Conservation (phyloP, 2,797 vertebrate genomes). For the Danio tinwini region DNA sequence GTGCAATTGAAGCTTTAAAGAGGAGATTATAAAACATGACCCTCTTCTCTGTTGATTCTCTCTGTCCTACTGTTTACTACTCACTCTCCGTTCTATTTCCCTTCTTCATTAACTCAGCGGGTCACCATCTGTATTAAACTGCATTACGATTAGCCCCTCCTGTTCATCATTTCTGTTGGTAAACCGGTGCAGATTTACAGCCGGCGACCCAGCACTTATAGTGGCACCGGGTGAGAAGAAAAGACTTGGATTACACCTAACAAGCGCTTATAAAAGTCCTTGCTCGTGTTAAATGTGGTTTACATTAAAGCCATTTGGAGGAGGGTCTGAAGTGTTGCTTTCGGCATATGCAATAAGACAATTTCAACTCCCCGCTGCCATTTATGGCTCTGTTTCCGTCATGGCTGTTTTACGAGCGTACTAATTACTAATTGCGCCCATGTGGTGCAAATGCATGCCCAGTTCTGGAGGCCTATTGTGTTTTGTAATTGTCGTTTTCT, state of each 20-base stretch:
- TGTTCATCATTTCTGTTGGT: constrained; percentile 62
- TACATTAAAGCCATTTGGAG: constrained; percentile 57
- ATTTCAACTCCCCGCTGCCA: constrained; percentile 20
- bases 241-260: constrained; percentile 63
- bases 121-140: constrained; percentile 27
- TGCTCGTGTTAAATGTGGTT: constrained; percentile 56
- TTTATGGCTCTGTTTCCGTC: constrained; percentile 45
- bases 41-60: constrained; percentile 50
- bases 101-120: constrained; percentile 35
- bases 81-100: constrained; percentile 29
- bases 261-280: constrained; percentile 65
- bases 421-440: constrained; percentile 52
- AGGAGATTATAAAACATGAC: constrained; percentile 55
- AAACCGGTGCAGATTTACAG: constrained; percentile 64
- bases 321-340: constrained; percentile 33
- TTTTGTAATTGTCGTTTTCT: constrained; percentile 90
- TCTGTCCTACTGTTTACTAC: constrained; percentile 56
- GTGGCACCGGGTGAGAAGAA: constrained; percentile 30
- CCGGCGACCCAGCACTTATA: constrained; percentile 22
- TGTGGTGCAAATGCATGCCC: neutral
- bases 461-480: constrained; percentile 71
- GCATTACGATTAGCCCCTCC: constrained; percentile 12
- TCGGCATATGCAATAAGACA: constrained; percentile 1
- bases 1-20: constrained; percentile 57
- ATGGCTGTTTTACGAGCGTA: constrained; percentile 32